These are phyloP conservation scores for Gnathonemus echidnorhynchus DNA, from an alignment of 2,113 vertebrate genomes.

Conservation along the genomic window DNA sequence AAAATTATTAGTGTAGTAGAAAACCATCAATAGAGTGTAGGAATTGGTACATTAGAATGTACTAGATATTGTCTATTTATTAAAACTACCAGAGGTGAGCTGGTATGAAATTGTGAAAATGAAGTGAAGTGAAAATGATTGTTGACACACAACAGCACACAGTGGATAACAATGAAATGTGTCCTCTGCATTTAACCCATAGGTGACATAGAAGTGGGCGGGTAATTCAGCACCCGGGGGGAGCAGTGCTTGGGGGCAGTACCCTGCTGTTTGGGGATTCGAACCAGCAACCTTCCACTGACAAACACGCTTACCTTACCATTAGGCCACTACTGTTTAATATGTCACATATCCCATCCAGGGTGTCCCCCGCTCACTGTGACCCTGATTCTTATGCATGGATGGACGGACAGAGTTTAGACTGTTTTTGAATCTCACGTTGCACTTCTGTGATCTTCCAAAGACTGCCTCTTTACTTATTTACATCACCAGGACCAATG, in stretches of 20 bases:
- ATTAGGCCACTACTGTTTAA: background rate
- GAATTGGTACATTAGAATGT: background rate
- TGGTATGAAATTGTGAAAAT: background rate
- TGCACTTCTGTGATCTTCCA: background rate
- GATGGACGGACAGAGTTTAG: background rate
- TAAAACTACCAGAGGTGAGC: background rate
- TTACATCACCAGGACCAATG: background rate
- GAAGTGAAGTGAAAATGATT: background rate
- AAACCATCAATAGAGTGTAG: background rate
- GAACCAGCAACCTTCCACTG: background rate
- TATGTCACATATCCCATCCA: background rate
- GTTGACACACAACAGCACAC: background rate
- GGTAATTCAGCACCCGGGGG: background rate
- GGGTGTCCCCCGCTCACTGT: background rate
- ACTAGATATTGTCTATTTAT: background rate
- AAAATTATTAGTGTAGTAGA: background rate
- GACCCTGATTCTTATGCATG: background rate
- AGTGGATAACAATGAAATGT: background rate
- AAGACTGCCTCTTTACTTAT: background rate
- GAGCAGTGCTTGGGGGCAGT: too few relatives aligned
- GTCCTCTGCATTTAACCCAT: background rate
- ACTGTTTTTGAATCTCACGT: background rate
- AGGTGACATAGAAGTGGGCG: background rate
- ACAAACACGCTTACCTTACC: background rate
- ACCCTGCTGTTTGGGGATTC: background rate